Conservation (phyloP, 2,888 invertebrate genomes). For the Therioaphis trifolii region DNA sequence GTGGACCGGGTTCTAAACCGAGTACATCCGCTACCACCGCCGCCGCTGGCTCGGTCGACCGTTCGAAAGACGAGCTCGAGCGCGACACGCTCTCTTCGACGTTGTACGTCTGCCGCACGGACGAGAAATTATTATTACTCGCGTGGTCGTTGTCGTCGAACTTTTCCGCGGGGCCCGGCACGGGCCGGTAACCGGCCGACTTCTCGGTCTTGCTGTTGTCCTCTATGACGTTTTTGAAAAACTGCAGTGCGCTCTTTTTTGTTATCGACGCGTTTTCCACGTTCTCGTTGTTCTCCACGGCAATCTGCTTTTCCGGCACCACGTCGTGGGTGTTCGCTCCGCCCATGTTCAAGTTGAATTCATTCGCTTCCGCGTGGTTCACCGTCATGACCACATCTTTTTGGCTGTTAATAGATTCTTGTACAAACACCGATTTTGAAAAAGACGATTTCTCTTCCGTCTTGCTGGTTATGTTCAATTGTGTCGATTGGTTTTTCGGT, state of each 20-base stretch:
- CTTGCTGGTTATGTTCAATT: constrained; percentile 22
- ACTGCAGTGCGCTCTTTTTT: constrained; percentile 76
- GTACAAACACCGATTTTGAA: constrained; percentile 64
- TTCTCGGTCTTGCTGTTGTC: constrained; percentile 69
- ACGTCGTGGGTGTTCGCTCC: constrained; percentile 39
- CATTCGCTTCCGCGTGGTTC: constrained; percentile 4
- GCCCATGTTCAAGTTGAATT: constrained; percentile 1
- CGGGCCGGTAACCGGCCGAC: background rate
- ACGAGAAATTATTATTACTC: background rate
- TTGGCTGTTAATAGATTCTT: constrained; percentile 67
- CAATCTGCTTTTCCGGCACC: constrained; percentile 64
- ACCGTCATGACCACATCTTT: constrained; percentile 66
- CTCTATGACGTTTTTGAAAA: constrained; percentile 76
- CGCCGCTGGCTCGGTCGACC: constrained; percentile 45
- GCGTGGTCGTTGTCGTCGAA: constrained; percentile 19
- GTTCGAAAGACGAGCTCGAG: constrained; percentile 50
- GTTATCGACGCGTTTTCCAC: constrained; percentile 74
- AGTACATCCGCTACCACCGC: too few relatives aligned
- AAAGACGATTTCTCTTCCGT: constrained; percentile 29
- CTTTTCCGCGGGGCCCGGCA: background rate
- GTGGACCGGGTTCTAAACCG: constrained; percentile 76
- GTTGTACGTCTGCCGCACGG: constrained; percentile 1
- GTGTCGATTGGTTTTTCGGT: constrained; percentile 26
- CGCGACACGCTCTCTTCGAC: constrained; percentile 51
- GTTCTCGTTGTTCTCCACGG: constrained; percentile 68